Evolutionary conservation across 2,888 invertebrate genomes (phyloP).

Genomic region (Leptopilina syphax): DNA sequence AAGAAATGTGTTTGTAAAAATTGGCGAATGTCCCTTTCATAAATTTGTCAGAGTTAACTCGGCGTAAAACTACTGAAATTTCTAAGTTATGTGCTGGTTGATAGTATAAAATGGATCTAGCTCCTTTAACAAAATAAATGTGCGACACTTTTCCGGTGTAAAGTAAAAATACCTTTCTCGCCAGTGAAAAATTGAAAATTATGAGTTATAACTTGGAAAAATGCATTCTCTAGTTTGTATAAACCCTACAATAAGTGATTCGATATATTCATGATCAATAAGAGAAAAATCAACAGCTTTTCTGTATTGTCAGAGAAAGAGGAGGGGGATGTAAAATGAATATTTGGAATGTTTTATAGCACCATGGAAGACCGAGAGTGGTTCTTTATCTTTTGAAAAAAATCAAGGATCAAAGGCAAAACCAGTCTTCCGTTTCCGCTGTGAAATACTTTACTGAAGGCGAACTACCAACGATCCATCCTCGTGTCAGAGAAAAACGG

Average conservation of each 20-base stretch:
- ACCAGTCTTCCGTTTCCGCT: constrained; percentile 24
- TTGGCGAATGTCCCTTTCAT: not conserved
- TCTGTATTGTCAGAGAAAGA: not conserved
- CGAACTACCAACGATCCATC: constrained; percentile 5
- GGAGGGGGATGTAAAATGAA: constrained; percentile 21
- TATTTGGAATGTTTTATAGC: constrained; percentile 10
- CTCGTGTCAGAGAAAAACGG: constrained; percentile 29
- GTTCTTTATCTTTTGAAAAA: constrained; percentile 37
- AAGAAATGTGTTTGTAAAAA: not conserved
- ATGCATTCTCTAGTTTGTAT: not conserved
- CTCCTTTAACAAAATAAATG: constrained; percentile 19
- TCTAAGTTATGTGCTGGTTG: constrained; percentile 6
- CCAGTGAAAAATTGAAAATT: not conserved
- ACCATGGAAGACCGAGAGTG: constrained; percentile 7
- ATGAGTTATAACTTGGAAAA: not conserved
- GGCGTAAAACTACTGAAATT: not conserved
- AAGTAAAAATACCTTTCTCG: constrained; percentile 14
- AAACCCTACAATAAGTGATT: too few relatives aligned
- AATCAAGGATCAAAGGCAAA: constrained; percentile 20
- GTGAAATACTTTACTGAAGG: constrained; percentile 16
- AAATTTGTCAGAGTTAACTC: not conserved
- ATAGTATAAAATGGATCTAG: constrained; percentile 13
- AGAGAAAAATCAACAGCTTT: too few relatives aligned
- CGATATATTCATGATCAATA: too few relatives aligned
- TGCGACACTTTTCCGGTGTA: not conserved